Evolutionary conservation across 2,888 invertebrate species (phyloP), one percentile per base, ranked within the genome.

Genomic region (Pegoplata infirma): DNA sequence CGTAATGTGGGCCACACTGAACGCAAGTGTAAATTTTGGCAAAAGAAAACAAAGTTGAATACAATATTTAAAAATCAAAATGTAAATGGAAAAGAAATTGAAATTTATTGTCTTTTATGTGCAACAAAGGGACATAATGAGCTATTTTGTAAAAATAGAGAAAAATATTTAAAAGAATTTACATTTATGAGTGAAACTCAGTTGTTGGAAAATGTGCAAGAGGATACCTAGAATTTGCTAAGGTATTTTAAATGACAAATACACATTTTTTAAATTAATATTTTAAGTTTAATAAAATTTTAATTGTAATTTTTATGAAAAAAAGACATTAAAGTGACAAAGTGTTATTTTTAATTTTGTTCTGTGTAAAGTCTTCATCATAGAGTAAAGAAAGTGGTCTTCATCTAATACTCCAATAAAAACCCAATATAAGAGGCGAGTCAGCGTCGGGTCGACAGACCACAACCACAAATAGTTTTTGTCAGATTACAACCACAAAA

Each of bases 1-100:
- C 81, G 80, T 0, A 23, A 84, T 32, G 79, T 82, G 8, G 90
- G 90, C 0, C 90, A 90, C 73, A 86, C 85, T 2, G 90, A 90
- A 73, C 80, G 61, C 6, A 84, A 81, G 3, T 90, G 90, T 36
- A 8, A 0, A 0, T 64, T 80, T 5, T 84, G 86, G 82, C 63
- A 66, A 8, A 51, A 61, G 3, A 47, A 71, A 49, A 1, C 25
- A 2, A 25, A 64, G 7, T 55, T 36, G 14, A 51, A 17, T 5
- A 66, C 59, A 7, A 49, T 61, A n/a, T 74, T 67, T 47, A 12
- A 19, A 4, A 47, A 47, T 5, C 8, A 1, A 7, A 72, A 12
- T 40, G 21, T 28, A 16, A 44, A 5, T 47, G 21, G 8, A 19
- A 63, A 75, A 7, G 47, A 76, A 16, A 47, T 28, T 3, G 67